Percentiles rank a stretch among this genome's conserved stretches.
These are phyloP conservation scores for Beaufortia kweichowensis DNA, from an alignment of 2,113 vertebrate genomes.

Conservation along the genomic window DNA sequence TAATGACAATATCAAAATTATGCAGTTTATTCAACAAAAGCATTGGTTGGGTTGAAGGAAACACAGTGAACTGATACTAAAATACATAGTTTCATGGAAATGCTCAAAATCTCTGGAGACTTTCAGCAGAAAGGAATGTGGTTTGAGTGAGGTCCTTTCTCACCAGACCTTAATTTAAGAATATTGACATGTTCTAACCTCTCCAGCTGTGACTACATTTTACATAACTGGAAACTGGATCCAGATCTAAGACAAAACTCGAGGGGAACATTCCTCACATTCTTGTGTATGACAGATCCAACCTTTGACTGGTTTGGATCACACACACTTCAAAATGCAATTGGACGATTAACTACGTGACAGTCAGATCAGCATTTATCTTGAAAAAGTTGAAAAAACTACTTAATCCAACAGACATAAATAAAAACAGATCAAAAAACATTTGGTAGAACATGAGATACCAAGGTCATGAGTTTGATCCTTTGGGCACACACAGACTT, in stretches of 20 bases:
- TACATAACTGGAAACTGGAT: slow-evolving; percentile 28
- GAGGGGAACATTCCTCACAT: slow-evolving; percentile 37
- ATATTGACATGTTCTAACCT: slow-evolving; percentile 3
- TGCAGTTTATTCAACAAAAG: background rate
- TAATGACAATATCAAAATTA: background rate
- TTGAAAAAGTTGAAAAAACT: background rate
- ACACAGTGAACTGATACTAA: background rate
- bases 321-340: background rate
- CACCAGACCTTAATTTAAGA: background rate
- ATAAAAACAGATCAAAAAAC: background rate
- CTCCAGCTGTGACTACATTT: slow-evolving; percentile 20
- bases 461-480: no score
- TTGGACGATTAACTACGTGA: background rate
- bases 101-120: background rate
- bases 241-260: background rate
- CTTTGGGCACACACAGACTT: no score
- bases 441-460: no score
- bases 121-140: slow-evolving; percentile 35
- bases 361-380: background rate
- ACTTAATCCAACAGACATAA: background rate
- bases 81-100: background rate
- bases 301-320: background rate
- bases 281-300: slow-evolving; percentile 4
- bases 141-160: background rate
- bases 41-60: background rate